Conservation (phyloP, 2,113 vertebrate genomes). For the Melanerpes aurifrons region DNA sequence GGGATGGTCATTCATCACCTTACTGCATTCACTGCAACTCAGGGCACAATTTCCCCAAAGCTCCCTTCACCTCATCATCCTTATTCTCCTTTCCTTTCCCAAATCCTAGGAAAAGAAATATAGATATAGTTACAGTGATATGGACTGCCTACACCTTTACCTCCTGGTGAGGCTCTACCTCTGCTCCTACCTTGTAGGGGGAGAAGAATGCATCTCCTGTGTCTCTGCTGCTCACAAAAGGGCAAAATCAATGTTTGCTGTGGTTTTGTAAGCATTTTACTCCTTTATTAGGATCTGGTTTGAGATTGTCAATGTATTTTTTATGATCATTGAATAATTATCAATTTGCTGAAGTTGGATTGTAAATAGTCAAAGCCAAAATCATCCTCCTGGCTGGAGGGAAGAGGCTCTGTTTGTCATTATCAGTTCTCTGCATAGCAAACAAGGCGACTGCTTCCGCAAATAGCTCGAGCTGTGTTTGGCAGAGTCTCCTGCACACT, state of each 20-base stretch:
- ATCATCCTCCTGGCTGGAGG: neutral
- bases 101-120: neutral
- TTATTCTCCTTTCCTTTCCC: neutral
- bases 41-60: neutral
- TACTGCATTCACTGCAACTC: neutral
- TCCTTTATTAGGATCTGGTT: neutral
- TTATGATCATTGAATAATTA: conserved; percentile 16
- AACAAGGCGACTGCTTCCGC: neutral
- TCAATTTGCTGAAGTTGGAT: neutral
- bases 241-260: neutral
- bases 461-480: neutral
- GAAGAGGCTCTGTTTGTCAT: neutral
- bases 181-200: neutral
- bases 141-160: conserved; percentile 5
- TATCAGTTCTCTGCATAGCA: neutral
- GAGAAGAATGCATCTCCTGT: neutral
- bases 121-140: neutral
- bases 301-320: neutral
- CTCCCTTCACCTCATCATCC: neutral
- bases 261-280: neutral
- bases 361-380: neutral
- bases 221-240: neutral
- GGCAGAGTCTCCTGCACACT: fast-evolving
- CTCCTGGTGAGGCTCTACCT: conserved; percentile 24
- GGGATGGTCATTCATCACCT: neutral